Conservation (phyloP, 2,113 vertebrate species). For the Oostethus manadensis region DNA sequence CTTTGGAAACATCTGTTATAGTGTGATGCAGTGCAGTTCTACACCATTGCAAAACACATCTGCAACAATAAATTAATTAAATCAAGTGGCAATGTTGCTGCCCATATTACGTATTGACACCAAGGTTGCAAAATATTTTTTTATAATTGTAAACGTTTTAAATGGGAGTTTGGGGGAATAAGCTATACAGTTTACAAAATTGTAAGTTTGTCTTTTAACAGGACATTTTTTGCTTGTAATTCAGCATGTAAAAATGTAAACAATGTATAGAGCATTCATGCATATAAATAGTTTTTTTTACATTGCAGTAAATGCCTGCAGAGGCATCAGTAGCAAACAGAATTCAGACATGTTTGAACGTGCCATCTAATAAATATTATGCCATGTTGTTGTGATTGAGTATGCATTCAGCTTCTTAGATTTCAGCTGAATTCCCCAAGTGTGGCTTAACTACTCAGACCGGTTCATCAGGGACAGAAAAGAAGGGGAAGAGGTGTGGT, state of each 20-base stretch:
- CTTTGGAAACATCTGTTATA: no score
- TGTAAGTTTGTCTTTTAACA: no score
- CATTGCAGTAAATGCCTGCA: no score
- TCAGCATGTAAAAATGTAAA: no score
- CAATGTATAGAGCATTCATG: no score
- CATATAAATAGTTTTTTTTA: no score
- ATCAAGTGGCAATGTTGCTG: background rate
- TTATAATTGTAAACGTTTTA: background rate
- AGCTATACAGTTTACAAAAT: no score
- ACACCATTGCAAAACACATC: no score
- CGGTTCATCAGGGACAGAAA: constrained; percentile 23
- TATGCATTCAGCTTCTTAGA: constrained; percentile 8
- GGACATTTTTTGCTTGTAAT: no score
- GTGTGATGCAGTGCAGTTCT: no score
- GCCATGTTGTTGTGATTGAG: constrained; percentile 4
- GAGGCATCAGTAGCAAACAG: background rate
- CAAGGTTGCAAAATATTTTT: background rate
- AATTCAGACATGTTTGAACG: constrained; percentile 5
- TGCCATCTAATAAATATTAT: background rate
- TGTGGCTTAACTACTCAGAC: constrained; percentile 17
- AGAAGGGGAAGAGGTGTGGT: constrained; percentile 15
- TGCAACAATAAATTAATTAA: no score
- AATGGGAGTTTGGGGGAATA: no score
- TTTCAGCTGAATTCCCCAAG: constrained; percentile 7
- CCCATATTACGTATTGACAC: background rate